These are phyloP conservation scores for Cyanoramphus novaezelandiae DNA, from an alignment of 2,113 vertebrate species.

Conservation along the genomic window DNA sequence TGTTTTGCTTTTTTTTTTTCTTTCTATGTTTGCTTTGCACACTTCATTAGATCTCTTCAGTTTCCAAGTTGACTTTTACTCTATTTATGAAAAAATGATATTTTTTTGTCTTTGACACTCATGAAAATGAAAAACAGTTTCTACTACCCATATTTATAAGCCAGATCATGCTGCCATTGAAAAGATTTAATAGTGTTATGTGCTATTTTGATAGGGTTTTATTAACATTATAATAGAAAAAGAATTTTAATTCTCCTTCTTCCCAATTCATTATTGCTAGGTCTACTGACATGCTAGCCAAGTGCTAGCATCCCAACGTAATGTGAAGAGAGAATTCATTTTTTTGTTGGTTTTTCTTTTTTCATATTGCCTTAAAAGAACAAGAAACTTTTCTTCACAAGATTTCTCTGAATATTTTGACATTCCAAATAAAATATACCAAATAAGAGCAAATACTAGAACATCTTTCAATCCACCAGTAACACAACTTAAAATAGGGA, in stretches of 20 bases:
- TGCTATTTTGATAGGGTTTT: conserved; percentile 22
- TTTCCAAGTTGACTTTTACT: conserved; percentile 6
- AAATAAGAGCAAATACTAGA: neutral
- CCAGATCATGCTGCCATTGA: conserved; percentile 20
- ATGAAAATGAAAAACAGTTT: neutral
- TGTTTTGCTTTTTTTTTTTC: no score
- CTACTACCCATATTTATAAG: conserved; percentile 26
- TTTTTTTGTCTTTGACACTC: neutral
- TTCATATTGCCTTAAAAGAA: neutral
- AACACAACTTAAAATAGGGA: neutral
- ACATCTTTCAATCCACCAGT: neutral
- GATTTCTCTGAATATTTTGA: neutral
- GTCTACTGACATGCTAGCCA: neutral
- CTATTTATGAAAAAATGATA: neutral
- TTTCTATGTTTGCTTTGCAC: neutral
- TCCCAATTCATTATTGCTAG: neutral
- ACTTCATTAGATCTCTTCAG: neutral
- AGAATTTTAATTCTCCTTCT: neutral
- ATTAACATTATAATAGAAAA: conserved; percentile 41
- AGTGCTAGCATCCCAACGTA: neutral
- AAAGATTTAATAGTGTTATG: neutral
- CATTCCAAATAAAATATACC: neutral
- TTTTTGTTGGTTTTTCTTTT: neutral
- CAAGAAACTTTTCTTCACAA: neutral
- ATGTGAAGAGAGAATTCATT: neutral